phyloP scores from a whole-genome alignment of 2,113 vertebrate species.

The Bambusicola thoracicus region DNA sequence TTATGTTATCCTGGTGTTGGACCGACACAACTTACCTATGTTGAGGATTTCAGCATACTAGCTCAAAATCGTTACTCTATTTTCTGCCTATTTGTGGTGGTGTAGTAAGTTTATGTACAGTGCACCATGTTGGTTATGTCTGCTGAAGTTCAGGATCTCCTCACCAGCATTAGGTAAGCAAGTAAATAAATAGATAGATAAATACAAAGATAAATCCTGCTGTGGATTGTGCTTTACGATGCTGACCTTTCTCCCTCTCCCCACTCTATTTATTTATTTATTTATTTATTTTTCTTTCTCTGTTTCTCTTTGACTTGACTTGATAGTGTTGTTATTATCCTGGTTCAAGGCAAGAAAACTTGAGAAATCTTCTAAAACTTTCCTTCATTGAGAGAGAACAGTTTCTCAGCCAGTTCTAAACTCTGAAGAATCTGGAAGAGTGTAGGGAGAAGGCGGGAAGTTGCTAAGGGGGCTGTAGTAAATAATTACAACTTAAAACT shows the following conservation, averaged over 20 bases:
- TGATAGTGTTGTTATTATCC: background rate
- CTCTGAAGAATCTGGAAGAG: background rate
- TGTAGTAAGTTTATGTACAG: background rate
- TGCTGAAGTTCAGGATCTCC: background rate
- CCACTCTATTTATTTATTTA: background rate
- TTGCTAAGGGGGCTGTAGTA: background rate
- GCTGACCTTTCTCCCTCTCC: background rate
- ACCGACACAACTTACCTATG: rapidly evolving
- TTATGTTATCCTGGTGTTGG: background rate
- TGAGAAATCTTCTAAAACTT: background rate
- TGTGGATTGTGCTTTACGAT: background rate
- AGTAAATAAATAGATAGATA: no score
- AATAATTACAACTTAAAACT: background rate
- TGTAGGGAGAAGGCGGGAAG: background rate
- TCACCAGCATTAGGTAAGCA: background rate
- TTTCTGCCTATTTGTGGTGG: background rate
- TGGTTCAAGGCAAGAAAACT: background rate
- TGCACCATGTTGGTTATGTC: background rate
- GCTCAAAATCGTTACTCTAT: background rate
- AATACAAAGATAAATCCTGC: background rate
- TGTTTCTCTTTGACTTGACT: background rate
- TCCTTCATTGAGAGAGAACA: background rate
- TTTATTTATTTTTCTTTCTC: background rate
- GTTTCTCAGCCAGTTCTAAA: background rate
- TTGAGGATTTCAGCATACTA: background rate